These are phyloP conservation scores for Apodemia zela DNA, from an alignment of 2,888 invertebrate genomes.

Conservation along the genomic window DNA sequence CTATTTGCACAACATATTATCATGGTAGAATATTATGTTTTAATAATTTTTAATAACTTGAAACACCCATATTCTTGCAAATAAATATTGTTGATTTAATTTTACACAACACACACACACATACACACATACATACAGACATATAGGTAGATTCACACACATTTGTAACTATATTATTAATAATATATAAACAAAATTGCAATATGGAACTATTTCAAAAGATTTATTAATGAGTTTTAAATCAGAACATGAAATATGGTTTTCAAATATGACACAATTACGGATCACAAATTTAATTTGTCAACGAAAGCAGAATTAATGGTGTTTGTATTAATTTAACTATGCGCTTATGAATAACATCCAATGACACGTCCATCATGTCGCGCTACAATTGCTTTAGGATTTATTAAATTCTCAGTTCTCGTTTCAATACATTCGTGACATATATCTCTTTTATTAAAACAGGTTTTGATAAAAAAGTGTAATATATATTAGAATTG, in stretches of 20 bases:
- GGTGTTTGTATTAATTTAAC: slow-evolving; percentile 11
- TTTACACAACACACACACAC: too few species aligned
- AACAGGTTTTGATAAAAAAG: too few species aligned
- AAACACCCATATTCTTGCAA: too few species aligned
- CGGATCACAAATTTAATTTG: not conserved
- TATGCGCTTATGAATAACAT: slow-evolving; percentile 8
- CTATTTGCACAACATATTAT: too few species aligned
- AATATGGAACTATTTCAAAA: not conserved
- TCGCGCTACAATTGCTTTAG: not conserved
- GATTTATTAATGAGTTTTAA: not conserved
- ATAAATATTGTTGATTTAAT: too few species aligned
- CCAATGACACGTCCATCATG: not conserved
- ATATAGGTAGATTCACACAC: too few species aligned
- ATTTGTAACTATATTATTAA: too few species aligned
- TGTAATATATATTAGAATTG: too few species aligned
- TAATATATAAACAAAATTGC: too few species aligned
- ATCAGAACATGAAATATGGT: slow-evolving; percentile 10
- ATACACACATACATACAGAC: too few species aligned
- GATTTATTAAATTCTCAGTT: not conserved
- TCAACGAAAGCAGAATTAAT: slow-evolving; percentile 10
- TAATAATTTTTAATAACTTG: too few species aligned
- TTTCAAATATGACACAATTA: slow-evolving; percentile 30
- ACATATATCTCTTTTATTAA: not conserved
- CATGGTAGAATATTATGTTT: too few species aligned
- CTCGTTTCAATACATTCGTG: not conserved